These are phyloP conservation scores for Agrypnus murinus DNA, from an alignment of 2,888 invertebrate species.

Conservation along the genomic window DNA sequence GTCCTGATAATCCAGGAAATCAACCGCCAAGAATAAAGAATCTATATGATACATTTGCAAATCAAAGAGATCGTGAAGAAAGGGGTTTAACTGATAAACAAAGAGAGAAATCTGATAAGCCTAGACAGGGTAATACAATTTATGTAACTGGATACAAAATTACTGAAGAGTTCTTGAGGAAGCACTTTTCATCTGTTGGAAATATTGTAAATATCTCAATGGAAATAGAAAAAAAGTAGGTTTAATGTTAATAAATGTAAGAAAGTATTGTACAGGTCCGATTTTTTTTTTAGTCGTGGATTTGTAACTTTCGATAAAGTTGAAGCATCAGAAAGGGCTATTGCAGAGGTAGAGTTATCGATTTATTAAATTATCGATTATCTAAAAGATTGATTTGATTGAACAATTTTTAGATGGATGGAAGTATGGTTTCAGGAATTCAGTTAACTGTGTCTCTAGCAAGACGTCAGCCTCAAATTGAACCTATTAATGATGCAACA, in stretches of 20 bases:
- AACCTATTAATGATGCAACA: constrained; percentile 82
- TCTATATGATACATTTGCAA: constrained; percentile 86
- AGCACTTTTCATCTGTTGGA: constrained; percentile 83
- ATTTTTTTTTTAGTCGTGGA: constrained; percentile 79
- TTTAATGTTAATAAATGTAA: constrained; percentile 45
- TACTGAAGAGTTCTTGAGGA: constrained; percentile 85
- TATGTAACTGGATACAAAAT: constrained; percentile 88
- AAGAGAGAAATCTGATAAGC: constrained; percentile 76
- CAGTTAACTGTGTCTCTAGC: constrained; percentile 88
- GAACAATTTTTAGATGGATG: constrained; percentile 76
- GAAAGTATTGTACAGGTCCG: no score
- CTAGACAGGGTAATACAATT: constrained; percentile 86
- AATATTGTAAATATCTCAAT: constrained; percentile 87
- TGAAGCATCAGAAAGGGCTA: constrained; percentile 89
- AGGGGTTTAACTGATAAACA: constrained; percentile 74
- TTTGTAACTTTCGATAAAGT: constrained; percentile 94
- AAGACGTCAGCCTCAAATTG: constrained; percentile 86
- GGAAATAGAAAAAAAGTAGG: constrained; percentile 88
- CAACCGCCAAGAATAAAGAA: constrained; percentile 81
- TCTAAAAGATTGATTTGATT: background rate
- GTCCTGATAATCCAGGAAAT: constrained; percentile 76
- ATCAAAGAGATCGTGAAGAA: constrained; percentile 79
- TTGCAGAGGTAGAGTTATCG: constrained; percentile 81
- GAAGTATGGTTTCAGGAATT: constrained; percentile 82
- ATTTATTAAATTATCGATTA: constrained; percentile 1